Percentiles rank a stretch among this genome's conserved stretches.
Evolutionary conservation across 92 coral and sea anemone species (phyloP).

Genomic region (Epizoanthus stellaris): DNA sequence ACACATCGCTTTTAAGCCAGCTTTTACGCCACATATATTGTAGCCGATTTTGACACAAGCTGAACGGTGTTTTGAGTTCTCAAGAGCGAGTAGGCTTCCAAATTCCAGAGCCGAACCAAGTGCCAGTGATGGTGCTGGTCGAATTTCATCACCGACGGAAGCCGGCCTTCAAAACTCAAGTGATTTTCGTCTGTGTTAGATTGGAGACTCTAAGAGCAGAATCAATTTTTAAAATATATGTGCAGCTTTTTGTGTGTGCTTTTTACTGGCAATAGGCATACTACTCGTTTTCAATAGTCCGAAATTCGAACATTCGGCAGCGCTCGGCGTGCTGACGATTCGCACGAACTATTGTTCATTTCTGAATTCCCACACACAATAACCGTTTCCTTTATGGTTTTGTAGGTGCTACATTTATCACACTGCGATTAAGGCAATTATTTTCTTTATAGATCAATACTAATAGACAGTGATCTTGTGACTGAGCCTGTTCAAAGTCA

Average conservation of each 20-base stretch:
- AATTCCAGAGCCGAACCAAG: neutral
- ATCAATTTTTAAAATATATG: too few species aligned
- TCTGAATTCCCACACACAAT: constrained; percentile 2
- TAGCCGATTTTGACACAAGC: neutral
- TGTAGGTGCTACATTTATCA: constrained; percentile 16
- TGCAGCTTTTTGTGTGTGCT: too few species aligned
- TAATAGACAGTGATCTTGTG: neutral
- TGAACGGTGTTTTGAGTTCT: neutral
- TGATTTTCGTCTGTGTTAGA: too few species aligned
- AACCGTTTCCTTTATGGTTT: constrained; percentile 10
- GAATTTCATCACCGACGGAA: neutral
- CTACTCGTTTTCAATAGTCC: neutral
- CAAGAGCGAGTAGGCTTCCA: neutral
- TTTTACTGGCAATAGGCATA: too few species aligned
- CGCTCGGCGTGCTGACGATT: neutral
- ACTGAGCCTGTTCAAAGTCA: neutral
- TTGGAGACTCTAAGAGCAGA: too few species aligned
- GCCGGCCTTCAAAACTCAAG: neutral
- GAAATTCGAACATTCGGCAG: neutral
- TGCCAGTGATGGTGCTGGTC: too few species aligned
- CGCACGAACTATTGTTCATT: neutral
- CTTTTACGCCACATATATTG: neutral
- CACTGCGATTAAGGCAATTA: neutral
- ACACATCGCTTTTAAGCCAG: neutral
- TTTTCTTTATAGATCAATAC: neutral